These are phyloP conservation scores for Eonycteris spelaea DNA, from an alignment of 2,113 vertebrate genomes.

Conservation along the genomic window DNA sequence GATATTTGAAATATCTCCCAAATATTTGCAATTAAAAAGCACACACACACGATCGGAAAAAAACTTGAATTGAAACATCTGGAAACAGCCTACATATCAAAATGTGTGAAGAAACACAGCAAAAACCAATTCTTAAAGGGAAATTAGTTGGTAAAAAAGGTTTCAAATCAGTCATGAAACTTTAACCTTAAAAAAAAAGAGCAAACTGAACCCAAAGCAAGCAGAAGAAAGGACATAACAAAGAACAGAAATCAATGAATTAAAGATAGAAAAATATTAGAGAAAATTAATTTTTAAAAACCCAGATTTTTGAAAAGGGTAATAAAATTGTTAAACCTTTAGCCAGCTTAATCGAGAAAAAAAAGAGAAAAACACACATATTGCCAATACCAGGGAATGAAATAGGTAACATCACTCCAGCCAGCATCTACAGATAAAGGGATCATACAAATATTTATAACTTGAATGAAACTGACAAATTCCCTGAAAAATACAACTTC, in stretches of 20 bases:
- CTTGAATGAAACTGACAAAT: neutral
- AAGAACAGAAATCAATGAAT: neutral
- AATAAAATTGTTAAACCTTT: neutral
- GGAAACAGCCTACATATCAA: neutral
- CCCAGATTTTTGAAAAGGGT: neutral
- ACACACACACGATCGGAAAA: neutral
- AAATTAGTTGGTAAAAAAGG: neutral
- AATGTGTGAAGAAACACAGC: neutral
- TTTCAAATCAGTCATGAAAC: neutral
- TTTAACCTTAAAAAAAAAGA: neutral
- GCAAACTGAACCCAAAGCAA: neutral
- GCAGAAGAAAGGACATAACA: neutral
- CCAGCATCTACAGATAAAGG: neutral
- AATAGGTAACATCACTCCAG: neutral
- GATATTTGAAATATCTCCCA: neutral
- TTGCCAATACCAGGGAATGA: neutral
- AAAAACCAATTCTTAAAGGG: neutral
- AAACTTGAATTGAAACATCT: neutral
- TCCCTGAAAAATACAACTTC: neutral
- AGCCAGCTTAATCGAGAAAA: neutral
- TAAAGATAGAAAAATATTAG: neutral
- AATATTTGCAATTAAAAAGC: neutral
- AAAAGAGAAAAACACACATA: neutral
- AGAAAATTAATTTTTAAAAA: neutral
- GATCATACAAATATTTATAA: neutral